These are phyloP conservation scores for Thrips palmi DNA, from an alignment of 1,140 invertebrate species.

Conservation along the genomic window DNA sequence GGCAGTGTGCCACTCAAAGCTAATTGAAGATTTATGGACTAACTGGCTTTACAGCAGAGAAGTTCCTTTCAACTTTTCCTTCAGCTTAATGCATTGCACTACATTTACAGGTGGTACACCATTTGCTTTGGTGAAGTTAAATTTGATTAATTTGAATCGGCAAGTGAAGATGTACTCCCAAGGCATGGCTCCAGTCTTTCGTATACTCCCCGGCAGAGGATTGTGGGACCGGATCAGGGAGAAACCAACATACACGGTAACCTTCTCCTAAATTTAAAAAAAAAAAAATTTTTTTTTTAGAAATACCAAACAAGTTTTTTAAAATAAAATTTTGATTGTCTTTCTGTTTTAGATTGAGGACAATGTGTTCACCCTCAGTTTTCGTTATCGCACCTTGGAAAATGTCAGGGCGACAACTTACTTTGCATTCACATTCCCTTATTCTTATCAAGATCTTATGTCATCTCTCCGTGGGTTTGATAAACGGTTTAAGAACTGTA, in stretches of 20 bases:
- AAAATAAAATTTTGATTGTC: conserved; percentile 3
- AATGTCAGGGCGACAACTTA: conserved; percentile 54
- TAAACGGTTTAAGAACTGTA: conserved; percentile 28
- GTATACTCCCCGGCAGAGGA: conserved; percentile 42
- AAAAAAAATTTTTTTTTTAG: conserved; percentile 7
- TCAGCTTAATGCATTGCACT: neutral
- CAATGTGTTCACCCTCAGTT: conserved; percentile 58
- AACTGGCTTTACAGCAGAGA: too few species aligned
- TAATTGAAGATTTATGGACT: too few species aligned
- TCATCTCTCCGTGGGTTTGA: conserved; percentile 45
- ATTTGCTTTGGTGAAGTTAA: conserved; percentile 47
- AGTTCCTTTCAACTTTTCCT: neutral
- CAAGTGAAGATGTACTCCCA: conserved; percentile 82
- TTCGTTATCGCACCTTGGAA: conserved; percentile 55
- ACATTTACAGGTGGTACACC: conserved; percentile 28
- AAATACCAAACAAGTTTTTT: neutral
- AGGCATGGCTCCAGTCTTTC: conserved; percentile 71
- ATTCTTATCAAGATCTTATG: conserved; percentile 66
- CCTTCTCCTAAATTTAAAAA: neutral
- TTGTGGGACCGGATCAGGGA: conserved; percentile 67
- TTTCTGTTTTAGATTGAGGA: conserved; percentile 37
- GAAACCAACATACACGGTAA: conserved; percentile 32
- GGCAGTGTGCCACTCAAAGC: too few species aligned
- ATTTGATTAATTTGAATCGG: conserved; percentile 73
- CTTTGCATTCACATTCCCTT: conserved; percentile 87